phyloP scores from a whole-genome alignment of 2,888 invertebrate genomes.

The Nasonovia ribisnigri region DNA sequence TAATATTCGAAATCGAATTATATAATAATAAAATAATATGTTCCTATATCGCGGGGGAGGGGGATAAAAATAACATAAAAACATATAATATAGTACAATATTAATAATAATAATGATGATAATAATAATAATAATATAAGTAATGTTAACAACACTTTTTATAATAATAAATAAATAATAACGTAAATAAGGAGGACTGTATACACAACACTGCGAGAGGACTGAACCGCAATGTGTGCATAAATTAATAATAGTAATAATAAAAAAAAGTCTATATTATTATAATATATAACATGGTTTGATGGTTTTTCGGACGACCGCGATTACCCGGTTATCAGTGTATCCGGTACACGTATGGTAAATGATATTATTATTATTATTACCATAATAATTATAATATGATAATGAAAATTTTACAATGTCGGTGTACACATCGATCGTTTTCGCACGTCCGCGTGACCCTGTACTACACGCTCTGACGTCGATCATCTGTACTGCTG shows the following conservation, averaged over 20 bases:
- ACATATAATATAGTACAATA: conserved; percentile 17
- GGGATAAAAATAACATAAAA: conserved; percentile 8
- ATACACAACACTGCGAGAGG: neutral
- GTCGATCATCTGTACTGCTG: neutral
- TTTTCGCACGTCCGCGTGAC: neutral
- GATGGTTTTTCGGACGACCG: neutral
- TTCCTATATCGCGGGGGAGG: neutral
- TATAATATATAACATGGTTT: neutral
- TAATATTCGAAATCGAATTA: conserved; percentile 32
- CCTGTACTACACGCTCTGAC: neutral
- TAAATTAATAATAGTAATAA: conserved; percentile 23
- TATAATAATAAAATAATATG: conserved; percentile 9
- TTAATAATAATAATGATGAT: conserved; percentile 2
- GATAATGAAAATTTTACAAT: neutral
- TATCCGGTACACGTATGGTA: neutral
- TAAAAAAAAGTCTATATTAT: neutral
- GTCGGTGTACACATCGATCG: neutral
- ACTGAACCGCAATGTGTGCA: neutral
- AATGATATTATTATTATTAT: neutral
- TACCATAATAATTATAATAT: neutral
- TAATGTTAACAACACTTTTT: conserved; percentile 17
- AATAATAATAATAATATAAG: conserved; percentile 23
- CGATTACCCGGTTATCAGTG: neutral
- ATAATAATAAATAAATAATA: conserved; percentile 24
- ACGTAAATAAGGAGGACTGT: neutral